Conservation (phyloP, 30 jellyfish, hydroid and myxozoan species). For the Chironex yamaguchii region DNA sequence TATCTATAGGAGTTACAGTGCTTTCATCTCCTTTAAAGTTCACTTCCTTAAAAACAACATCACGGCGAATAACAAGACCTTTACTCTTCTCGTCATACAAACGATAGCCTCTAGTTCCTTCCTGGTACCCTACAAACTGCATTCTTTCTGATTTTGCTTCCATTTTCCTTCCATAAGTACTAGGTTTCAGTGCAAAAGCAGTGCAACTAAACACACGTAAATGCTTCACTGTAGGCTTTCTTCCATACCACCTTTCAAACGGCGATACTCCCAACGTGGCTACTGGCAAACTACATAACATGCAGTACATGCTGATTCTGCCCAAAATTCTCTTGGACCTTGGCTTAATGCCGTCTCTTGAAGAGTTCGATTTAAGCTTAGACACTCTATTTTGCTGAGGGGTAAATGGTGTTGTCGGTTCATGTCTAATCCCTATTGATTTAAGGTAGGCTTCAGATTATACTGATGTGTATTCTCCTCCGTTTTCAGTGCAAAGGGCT, state of each 20-base stretch:
- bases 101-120: conserved; percentile 34
- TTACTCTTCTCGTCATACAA: conserved; percentile 7
- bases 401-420: too few relatives aligned
- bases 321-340: background rate
- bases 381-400: too few relatives aligned
- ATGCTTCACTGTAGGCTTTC: background rate
- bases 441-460: conserved; percentile 17
- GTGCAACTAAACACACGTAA: conserved; percentile 30
- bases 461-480: conserved; percentile 24
- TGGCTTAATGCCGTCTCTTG: background rate
- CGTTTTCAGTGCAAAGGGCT: conserved; percentile 19
- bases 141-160: conserved; percentile 36
- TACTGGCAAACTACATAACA: background rate
- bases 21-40: background rate
- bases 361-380: conserved; percentile 14
- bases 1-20: conserved; percentile 10
- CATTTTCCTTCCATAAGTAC: background rate
- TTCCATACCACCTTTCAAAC: conserved; percentile 41
- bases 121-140: conserved; percentile 43
- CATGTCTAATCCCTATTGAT: conserved; percentile 27
- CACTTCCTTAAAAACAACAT: conserved; percentile 39
- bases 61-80: conserved; percentile 42
- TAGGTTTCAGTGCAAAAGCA: too few relatives aligned
- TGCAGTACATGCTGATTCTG: background rate
- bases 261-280: conserved; percentile 2